Evolutionary conservation across 2,797 vertebrate genomes (phyloP).

Genomic region (Serranus cabrilla): DNA sequence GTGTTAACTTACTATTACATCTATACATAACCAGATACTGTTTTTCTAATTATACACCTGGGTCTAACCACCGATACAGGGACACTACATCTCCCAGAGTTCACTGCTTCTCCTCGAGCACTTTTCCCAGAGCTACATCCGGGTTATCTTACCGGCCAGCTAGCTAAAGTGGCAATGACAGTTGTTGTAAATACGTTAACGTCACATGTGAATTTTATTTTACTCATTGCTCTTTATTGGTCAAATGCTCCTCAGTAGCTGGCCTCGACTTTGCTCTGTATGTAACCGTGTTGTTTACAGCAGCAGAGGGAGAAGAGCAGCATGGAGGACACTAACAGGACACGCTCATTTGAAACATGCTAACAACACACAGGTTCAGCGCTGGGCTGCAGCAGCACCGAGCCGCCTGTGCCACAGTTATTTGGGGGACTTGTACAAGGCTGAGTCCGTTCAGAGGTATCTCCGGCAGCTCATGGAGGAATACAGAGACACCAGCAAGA

Average conservation of each 20-base stretch:
- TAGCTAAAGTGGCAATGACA: neutral
- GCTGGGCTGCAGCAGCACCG: neutral
- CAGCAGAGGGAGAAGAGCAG: neutral
- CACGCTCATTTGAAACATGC: neutral
- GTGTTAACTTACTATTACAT: neutral
- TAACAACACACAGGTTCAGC: neutral
- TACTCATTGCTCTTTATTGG: accelerated
- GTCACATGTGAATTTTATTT: neutral
- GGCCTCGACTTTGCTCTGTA: conserved; percentile 22
- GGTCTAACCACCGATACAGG: accelerated
- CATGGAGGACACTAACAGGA: conserved; percentile 44
- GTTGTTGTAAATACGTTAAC: neutral
- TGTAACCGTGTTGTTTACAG: conserved; percentile 29
- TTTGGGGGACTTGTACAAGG: conserved; percentile 79
- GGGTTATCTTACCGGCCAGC: neutral
- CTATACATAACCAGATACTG: neutral
- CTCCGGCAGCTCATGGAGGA: conserved; percentile 85
- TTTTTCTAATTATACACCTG: neutral
- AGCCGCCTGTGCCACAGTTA: conserved; percentile 62
- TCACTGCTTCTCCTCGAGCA: neutral
- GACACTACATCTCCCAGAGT: conserved; percentile 63
- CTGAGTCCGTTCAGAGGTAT: conserved; percentile 84
- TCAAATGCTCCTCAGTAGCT: conserved; percentile 57
- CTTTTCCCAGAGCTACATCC: conserved; percentile 35
- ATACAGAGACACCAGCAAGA: conserved; percentile 70